Conservation (phyloP, 1,140 invertebrate species). For the Drosophila pallidifrons region DNA sequence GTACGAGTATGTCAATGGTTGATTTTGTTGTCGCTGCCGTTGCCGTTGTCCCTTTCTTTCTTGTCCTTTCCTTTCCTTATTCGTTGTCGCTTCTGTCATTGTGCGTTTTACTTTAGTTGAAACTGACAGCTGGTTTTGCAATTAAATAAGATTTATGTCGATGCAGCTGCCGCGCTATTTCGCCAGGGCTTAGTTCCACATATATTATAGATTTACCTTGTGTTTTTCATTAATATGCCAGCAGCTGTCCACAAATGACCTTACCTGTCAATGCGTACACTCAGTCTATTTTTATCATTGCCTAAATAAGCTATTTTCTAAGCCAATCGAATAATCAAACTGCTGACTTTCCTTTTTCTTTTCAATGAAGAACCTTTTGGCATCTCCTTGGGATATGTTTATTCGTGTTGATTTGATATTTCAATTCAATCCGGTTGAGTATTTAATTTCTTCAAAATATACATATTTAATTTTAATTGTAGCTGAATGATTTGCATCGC, state of each 20-base stretch:
- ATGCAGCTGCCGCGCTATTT: constrained; percentile 35
- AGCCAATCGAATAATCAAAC: constrained; percentile 2
- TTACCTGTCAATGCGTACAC: constrained; percentile 47
- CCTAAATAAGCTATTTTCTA: constrained; percentile 26
- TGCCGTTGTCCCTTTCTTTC: background rate
- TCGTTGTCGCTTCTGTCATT: constrained; percentile 17
- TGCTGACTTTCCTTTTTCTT: constrained; percentile 15
- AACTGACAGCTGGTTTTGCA: constrained; percentile 81
- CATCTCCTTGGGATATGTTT: background rate
- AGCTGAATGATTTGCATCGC: background rate
- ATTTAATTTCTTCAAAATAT: background rate
- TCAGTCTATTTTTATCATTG: background rate
- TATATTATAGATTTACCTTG: constrained; percentile 29
- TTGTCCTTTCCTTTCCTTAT: background rate
- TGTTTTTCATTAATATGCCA: constrained; percentile 42
- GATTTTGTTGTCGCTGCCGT: constrained; percentile 29
- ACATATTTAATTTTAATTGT: background rate
- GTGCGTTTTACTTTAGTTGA: constrained; percentile 58
- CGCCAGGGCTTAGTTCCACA: constrained; percentile 27
- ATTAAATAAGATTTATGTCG: constrained; percentile 81
- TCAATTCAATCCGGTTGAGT: background rate
- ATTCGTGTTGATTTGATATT: no score
- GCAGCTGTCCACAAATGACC: constrained; percentile 36
- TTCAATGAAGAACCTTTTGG: background rate
- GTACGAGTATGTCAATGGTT: constrained; percentile 53